Evolutionary conservation across 2,888 invertebrate genomes (phyloP).

Genomic region (Meiosimyza platycephala): DNA sequence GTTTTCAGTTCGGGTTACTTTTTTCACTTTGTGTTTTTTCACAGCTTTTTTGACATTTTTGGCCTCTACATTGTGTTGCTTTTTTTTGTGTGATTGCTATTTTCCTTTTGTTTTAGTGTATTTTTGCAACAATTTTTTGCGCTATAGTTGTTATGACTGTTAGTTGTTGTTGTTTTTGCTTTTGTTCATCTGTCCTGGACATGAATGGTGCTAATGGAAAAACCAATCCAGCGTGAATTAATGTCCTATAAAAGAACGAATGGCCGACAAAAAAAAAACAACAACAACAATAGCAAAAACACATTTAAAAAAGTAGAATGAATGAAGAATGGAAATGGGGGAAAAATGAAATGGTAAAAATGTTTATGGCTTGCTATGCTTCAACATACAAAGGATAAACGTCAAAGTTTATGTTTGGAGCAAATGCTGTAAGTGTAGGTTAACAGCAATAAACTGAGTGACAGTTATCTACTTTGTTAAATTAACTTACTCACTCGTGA

Average conservation of each 20-base stretch:
- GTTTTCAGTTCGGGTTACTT: background rate
- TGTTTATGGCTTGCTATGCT: no score
- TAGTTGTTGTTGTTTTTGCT: constrained; percentile 11
- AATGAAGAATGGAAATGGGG: no score
- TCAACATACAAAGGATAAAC: no score
- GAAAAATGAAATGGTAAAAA: no score
- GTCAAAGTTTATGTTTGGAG: no score
- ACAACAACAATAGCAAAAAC: no score
- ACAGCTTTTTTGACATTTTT: background rate
- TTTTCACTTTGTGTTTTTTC: background rate
- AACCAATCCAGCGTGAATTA: constrained; percentile 41
- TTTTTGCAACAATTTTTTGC: no score
- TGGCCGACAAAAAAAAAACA: background rate
- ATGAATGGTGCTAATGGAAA: constrained; percentile 40
- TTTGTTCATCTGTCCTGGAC: constrained; percentile 28
- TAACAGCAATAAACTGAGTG: no score
- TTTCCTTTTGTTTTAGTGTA: background rate
- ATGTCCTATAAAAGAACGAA: constrained; percentile 35
- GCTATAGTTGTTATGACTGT: background rate
- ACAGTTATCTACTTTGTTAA: no score
- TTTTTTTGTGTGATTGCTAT: background rate
- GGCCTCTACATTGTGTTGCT: background rate
- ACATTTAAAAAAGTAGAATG: no score
- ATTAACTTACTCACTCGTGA: no score
- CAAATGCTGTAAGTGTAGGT: no score